Evolutionary conservation across 1,140 invertebrate genomes (phyloP).

Genomic region (Zaprionus davidi): DNA sequence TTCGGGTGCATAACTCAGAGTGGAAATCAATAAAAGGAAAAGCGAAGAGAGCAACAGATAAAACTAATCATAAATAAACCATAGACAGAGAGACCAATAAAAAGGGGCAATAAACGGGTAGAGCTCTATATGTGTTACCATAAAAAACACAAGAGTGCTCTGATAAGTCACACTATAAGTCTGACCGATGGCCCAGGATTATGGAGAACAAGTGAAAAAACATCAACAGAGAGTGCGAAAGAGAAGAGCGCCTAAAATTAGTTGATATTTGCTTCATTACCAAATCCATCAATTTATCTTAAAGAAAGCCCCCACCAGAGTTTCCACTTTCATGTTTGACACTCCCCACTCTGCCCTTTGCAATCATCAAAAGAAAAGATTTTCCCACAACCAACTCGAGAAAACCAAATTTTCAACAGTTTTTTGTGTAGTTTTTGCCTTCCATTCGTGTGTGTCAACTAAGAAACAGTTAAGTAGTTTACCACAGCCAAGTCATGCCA

Average conservation of each 20-base stretch:
- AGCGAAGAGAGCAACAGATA: conserved; percentile 47
- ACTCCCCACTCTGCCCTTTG: not conserved
- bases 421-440: conserved; percentile 25
- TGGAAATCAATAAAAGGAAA: conserved; percentile 46
- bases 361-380: conserved; percentile 68
- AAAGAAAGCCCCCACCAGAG: conserved; percentile 7
- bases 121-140: conserved; percentile 3
- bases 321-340: not conserved
- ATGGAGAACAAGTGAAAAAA: not conserved
- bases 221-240: not conserved
- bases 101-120: conserved; percentile 47
- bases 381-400: conserved; percentile 63
- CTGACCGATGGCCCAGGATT: conserved; percentile 8
- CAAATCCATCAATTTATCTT: conserved; percentile 52
- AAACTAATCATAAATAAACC: conserved; percentile 61
- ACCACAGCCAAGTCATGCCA: not conserved
- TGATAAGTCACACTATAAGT: conserved; percentile 7
- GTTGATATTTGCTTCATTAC: conserved; percentile 50
- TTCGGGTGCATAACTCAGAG: conserved; percentile 66
- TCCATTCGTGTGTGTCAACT: conserved; percentile 14
- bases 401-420: conserved; percentile 60
- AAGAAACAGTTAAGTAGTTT: conserved; percentile 23
- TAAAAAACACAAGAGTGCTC: conserved; percentile 1
- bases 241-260: conserved; percentile 29
- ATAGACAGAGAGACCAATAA: conserved; percentile 45